Evolutionary conservation across 2,888 invertebrate species (phyloP), one percentile per base, ranked within the genome.

Genomic region (Fragum whitleyi): DNA sequence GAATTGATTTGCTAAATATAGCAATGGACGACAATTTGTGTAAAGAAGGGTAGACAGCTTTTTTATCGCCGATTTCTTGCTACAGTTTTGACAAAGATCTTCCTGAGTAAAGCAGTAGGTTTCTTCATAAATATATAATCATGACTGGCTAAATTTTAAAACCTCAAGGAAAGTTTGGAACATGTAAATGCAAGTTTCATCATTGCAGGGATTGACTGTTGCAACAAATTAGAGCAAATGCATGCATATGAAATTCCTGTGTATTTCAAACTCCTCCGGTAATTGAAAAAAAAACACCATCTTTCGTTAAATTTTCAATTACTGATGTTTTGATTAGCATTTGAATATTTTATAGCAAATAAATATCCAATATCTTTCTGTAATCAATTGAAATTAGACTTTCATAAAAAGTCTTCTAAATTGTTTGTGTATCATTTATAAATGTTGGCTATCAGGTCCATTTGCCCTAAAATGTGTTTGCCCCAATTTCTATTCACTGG

Each of bases 1-100:
- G 79, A 83, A 88, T 89, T 86, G 86, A 87, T 86, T 89, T 87
- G 87, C 90, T 90, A 90, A 87, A 87, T 89, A 88, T 88, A 89
- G 89, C 88, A 83, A 88, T 87, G 86, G 87, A 83, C 87, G 88
- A 89, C 87, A 26, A 88, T 86, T 85, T 89, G 89, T 89, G 87
- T 86, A 88, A 79, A 87, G 87, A 80, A 74, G 67, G 70, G 69
- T 81, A 79, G 76, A 78, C 78, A 74, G 65, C 67, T 67, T 79
- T 78, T 69, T 75, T 72, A 80, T 67, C 59, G n/a, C 65, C 59
- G 39, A 70, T 73, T 71, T 70, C 79, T 53, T 70, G 79, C 65
- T 53, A 68, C 72, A 68, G 74, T 75, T 55, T 36, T 14, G 29
- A 19, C 47, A 16, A 28, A 71, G 68, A 21, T 26, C 36, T 39